A percentile compares a stretch with the other conserved stretches of the same genome.
Conservation (phyloP, 2,113 vertebrate species). For the Nansenia antarctica region DNA sequence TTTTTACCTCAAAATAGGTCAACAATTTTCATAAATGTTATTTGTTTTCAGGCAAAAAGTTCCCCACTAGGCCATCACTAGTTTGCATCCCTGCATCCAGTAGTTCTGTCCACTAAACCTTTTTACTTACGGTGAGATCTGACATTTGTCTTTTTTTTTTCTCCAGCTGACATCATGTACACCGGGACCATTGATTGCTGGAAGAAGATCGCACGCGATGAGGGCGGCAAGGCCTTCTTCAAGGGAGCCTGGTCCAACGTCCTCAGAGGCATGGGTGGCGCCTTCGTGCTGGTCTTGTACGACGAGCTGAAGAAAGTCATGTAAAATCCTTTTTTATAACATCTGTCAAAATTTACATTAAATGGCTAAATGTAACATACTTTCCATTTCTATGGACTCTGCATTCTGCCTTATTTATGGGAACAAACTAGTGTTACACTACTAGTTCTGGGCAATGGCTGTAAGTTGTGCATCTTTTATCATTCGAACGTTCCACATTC, state of each 20-base stretch:
- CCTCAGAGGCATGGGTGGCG: constrained; percentile 91
- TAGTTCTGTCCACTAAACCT: background rate
- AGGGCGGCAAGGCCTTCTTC: constrained; percentile 92
- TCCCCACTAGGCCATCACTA: too few species aligned
- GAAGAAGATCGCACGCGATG: constrained; percentile 89
- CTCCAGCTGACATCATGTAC: constrained; percentile 94
- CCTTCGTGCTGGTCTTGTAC: constrained; percentile 93
- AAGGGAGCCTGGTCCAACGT: constrained; percentile 96
- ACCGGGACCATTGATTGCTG: constrained; percentile 91
- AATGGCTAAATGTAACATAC: constrained; percentile 82
- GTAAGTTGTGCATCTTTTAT: constrained; percentile 7
- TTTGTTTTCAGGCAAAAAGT: too few species aligned
- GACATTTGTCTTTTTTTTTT: constrained; percentile 1
- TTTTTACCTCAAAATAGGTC: too few species aligned
- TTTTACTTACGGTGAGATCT: background rate
- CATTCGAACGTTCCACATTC: background rate
- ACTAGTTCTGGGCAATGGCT: constrained; percentile 70
- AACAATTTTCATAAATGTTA: too few species aligned
- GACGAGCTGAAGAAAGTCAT: constrained; percentile 93
- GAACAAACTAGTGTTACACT: constrained; percentile 72
- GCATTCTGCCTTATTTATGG: constrained; percentile 83
- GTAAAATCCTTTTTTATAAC: constrained; percentile 69
- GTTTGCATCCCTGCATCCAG: too few species aligned
- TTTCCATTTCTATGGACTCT: constrained; percentile 82
- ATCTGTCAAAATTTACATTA: constrained; percentile 67